Conservation (phyloP, 2,888 invertebrate genomes). For the Bellardia pandia region DNA sequence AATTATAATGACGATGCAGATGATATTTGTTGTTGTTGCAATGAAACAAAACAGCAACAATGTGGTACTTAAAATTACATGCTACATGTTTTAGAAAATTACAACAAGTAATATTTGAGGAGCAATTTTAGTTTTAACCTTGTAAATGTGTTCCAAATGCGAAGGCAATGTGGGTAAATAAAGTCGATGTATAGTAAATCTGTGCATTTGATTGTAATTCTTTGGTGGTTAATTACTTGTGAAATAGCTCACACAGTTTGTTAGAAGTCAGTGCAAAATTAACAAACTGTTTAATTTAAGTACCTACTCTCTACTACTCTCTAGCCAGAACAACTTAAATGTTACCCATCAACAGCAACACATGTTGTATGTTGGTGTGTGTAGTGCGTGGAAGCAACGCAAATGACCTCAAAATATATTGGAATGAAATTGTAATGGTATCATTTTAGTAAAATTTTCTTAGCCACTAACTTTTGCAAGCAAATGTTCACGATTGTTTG, state of each 20-base stretch:
- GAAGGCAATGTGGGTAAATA: background rate
- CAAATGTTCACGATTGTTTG: background rate
- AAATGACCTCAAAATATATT: constrained; percentile 24
- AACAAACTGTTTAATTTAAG: too few species aligned
- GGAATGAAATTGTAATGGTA: constrained; percentile 22
- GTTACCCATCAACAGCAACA: background rate
- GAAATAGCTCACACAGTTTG: too few species aligned
- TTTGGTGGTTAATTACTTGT: too few species aligned
- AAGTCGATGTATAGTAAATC: background rate
- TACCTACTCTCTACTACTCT: background rate
- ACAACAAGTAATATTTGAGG: background rate
- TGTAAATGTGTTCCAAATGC: background rate
- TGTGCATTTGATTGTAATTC: too few species aligned
- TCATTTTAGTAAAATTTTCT: constrained; percentile 22
- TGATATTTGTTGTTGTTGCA: constrained; percentile 45
- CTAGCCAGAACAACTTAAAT: background rate
- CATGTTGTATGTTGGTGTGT: background rate
- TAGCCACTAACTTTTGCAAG: constrained; percentile 5
- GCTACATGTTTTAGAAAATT: constrained; percentile 27
- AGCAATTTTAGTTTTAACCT: background rate
- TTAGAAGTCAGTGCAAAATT: too few species aligned
- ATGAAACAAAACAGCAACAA: constrained; percentile 17
- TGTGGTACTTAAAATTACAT: constrained; percentile 8
- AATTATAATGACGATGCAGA: constrained; percentile 22
- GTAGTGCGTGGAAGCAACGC: background rate